Conservation (phyloP, 2,888 invertebrate species). For the Eurytoma californica region DNA sequence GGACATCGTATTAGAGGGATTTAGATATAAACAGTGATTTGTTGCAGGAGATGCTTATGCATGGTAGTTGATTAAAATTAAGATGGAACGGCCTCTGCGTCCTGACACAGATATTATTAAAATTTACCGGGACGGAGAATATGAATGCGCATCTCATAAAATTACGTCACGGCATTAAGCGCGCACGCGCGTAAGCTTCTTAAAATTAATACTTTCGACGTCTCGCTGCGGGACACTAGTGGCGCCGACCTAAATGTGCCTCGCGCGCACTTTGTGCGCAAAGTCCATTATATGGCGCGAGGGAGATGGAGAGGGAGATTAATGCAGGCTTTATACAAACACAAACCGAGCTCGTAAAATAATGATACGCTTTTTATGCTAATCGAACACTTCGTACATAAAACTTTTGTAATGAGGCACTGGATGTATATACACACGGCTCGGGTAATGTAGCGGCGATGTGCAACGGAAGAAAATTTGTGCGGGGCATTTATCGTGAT, state of each 20-base stretch:
- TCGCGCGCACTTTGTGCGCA: neutral
- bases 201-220: conserved; percentile 47
- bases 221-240: conserved; percentile 16
- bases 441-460: too few species aligned
- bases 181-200: conserved; percentile 36
- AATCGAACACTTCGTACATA: too few species aligned
- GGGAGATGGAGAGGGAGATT: conserved; percentile 16
- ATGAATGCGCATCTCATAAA: neutral
- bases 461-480: too few species aligned
- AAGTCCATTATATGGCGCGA: conserved; percentile 22
- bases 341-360: neutral
- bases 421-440: too few species aligned
- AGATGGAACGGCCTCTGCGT: too few species aligned
- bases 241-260: conserved; percentile 47
- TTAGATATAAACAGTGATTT: too few species aligned
- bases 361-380: neutral
- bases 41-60: too few species aligned
- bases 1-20: too few species aligned
- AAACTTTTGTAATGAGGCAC: too few species aligned
- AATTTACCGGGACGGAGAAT: too few species aligned
- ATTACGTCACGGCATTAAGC: neutral
- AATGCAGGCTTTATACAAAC: conserved; percentile 33
- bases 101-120: too few species aligned
- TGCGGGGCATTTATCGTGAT: neutral
- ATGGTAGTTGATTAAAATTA: too few species aligned